phyloP scores from a whole-genome alignment of 35 echinoderm and acorn worm species.

The Nesometra sesokonis region DNA sequence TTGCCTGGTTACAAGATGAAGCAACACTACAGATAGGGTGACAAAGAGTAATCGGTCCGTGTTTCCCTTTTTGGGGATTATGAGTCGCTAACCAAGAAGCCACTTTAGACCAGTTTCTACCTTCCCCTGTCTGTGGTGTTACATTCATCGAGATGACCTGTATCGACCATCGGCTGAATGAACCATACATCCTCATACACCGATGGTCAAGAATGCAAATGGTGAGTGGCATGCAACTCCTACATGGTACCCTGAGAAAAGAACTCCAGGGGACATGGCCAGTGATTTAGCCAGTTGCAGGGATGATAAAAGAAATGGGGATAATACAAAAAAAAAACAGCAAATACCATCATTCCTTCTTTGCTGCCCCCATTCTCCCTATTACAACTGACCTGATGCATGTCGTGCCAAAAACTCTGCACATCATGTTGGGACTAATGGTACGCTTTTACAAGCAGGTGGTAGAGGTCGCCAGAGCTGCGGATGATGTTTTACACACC shows the following conservation, averaged over 20 bases:
- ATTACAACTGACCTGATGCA: background rate
- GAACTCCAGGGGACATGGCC: background rate
- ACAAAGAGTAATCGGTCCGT: background rate
- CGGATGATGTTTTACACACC: too few species aligned
- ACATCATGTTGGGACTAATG: constrained; percentile 21
- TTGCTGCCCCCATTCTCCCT: background rate
- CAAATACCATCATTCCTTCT: background rate
- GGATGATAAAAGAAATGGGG: constrained; percentile 2
- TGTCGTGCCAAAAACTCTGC: constrained; percentile 6
- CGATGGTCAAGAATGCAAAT: background rate
- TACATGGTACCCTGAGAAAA: background rate
- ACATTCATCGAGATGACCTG: background rate
- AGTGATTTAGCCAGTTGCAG: background rate
- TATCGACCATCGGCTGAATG: background rate
- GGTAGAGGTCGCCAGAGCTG: too few species aligned
- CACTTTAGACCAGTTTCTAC: constrained; percentile 5
- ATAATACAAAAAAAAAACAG: constrained; percentile 8
- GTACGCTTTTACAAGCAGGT: background rate
- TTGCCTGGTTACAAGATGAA: too few species aligned
- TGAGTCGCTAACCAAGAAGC: constrained; percentile 16
- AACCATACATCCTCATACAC: background rate
- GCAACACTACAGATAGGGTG: too few species aligned
- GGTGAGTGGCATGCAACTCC: background rate
- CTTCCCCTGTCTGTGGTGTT: constrained; percentile 25
- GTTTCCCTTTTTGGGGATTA: constrained; percentile 24